These are phyloP conservation scores for Pyxicephalus adspersus DNA, from an alignment of 2,113 vertebrate genomes.

Conservation along the genomic window DNA sequence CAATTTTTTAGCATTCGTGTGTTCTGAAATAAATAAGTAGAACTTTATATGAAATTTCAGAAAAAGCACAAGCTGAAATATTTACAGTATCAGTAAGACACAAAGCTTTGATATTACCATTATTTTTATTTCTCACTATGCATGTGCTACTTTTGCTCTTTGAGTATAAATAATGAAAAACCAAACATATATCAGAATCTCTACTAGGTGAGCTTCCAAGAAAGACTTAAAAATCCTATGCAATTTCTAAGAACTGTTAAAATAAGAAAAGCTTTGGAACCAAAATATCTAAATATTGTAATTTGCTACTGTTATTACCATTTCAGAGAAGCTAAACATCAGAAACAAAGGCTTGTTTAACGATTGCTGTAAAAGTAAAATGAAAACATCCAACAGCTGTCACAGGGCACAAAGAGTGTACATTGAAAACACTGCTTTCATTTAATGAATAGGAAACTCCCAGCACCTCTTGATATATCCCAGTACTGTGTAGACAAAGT, in stretches of 20 bases:
- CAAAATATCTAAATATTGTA: constrained; percentile 39
- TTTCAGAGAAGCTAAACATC: constrained; percentile 41
- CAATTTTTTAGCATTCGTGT: too few relatives aligned
- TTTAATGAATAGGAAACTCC: neutral
- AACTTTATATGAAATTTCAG: too few relatives aligned
- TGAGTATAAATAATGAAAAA: constrained; percentile 51
- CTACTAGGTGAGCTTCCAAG: constrained; percentile 21
- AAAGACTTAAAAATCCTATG: constrained; percentile 26
- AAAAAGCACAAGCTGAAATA: too few relatives aligned
- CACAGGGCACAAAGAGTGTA: neutral
- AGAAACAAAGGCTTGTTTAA: constrained; percentile 38
- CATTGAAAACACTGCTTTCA: neutral
- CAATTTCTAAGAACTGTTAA: constrained; percentile 47
- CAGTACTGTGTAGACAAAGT: neutral
- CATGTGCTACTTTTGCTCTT: constrained; percentile 13
- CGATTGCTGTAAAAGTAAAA: constrained; percentile 39
- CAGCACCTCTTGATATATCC: neutral
- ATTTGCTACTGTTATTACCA: constrained; percentile 27
- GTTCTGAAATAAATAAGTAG: too few relatives aligned
- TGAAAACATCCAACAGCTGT: constrained; percentile 45
- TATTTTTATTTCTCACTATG: constrained; percentile 32
- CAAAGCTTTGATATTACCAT: neutral
- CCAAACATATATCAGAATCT: constrained; percentile 43
- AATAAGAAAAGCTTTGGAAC: constrained; percentile 40
- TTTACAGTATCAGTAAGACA: neutral